Evolutionary conservation across 2,113 vertebrate species (phyloP).

Genomic region (Zingel zingel): DNA sequence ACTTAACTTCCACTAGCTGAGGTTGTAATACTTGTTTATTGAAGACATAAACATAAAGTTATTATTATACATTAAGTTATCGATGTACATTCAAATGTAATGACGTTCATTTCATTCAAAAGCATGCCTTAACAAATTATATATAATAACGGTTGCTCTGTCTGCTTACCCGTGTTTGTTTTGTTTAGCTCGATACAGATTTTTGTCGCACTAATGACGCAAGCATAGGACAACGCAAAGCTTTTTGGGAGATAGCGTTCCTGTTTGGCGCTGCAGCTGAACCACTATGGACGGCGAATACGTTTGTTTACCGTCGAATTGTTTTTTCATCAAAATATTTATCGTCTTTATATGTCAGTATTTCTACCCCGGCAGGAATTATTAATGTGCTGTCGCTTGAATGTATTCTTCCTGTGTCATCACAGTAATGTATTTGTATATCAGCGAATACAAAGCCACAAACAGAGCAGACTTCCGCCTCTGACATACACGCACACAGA

Average conservation of each 20-base stretch:
- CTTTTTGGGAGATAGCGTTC: conserved; percentile 67
- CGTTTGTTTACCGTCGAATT: background rate
- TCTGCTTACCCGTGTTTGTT: conserved; percentile 61
- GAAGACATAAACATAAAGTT: background rate
- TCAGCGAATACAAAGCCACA: conserved; percentile 1
- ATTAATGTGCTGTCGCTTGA: background rate
- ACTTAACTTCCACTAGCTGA: background rate
- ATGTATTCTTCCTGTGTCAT: fast-evolving
- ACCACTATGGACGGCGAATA: fast-evolving
- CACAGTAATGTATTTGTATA: background rate
- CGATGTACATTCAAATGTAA: fast-evolving
- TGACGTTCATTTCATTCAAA: background rate
- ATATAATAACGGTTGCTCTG: background rate
- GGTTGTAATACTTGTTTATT: background rate
- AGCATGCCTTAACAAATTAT: background rate
- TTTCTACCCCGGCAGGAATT: fast-evolving
- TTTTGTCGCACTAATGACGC: conserved; percentile 59
- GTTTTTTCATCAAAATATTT: background rate
- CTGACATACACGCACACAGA: background rate
- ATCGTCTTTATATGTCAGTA: fast-evolving
- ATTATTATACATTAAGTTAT: no score
- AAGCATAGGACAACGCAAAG: background rate
- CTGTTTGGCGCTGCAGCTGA: fast-evolving
- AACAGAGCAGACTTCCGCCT: conserved; percentile 2
- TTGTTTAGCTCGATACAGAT: conserved; percentile 54